Evolutionary conservation across 1,140 invertebrate species (phyloP).

Genomic region (Drosophila santomea): DNA sequence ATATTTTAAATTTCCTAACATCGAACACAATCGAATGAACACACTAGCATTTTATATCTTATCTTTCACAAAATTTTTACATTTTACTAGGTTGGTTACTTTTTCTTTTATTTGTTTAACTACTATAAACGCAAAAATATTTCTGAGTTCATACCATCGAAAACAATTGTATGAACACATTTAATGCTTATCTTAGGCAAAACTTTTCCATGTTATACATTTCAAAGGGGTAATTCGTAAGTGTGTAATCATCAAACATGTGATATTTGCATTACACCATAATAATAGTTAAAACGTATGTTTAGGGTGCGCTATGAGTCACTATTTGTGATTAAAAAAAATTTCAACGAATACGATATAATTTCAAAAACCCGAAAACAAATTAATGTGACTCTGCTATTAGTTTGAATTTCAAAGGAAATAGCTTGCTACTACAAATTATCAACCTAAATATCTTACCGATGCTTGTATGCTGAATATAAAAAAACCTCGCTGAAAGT

Average conservation of each 20-base stretch:
- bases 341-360: not conserved
- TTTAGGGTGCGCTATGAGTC: not conserved
- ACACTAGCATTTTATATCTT: too few species aligned
- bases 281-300: not conserved
- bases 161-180: too few species aligned
- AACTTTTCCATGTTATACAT: not conserved
- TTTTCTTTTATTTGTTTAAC: too few species aligned
- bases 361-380: not conserved
- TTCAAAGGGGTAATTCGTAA: not conserved
- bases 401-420: not conserved
- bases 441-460: slow-evolving; percentile 12
- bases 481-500: slow-evolving; percentile 24
- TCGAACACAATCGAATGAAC: too few species aligned
- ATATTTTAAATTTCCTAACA: too few species aligned
- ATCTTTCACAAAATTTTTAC: too few species aligned
- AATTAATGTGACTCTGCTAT: not conserved
- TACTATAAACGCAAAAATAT: too few species aligned
- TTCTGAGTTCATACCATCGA: too few species aligned
- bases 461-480: slow-evolving; percentile 25
- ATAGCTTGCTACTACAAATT: not conserved
- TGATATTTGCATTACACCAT: not conserved
- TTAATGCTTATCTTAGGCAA: not conserved
- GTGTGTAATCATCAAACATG: not conserved
- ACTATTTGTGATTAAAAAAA: not conserved
- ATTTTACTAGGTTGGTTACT: too few species aligned